These are phyloP conservation scores for Drosophila imparisetae DNA, from an alignment of 2,888 invertebrate species.

Conservation along the genomic window DNA sequence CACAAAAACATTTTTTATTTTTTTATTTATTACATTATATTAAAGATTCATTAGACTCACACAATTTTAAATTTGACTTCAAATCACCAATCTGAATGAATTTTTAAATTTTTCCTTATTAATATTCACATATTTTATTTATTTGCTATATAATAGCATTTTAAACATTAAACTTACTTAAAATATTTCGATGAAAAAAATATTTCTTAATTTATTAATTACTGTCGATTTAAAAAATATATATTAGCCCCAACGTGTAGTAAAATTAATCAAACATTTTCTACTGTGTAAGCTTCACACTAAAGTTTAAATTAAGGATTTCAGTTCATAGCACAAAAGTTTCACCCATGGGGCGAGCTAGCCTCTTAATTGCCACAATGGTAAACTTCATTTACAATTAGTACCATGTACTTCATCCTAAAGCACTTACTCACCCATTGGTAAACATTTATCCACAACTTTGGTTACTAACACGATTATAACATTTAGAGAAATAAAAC, in stretches of 20 bases:
- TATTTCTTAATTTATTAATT: background rate
- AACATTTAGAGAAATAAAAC: slow-evolving; percentile 70
- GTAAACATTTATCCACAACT: slow-evolving; percentile 76
- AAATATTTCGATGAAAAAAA: background rate
- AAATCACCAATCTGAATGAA: rapidly evolving
- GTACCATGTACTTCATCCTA: slow-evolving; percentile 57
- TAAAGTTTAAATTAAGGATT: slow-evolving; percentile 18
- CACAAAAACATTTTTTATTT: background rate
- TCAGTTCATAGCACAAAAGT: slow-evolving; percentile 11
- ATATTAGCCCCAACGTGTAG: background rate
- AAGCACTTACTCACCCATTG: slow-evolving; percentile 66
- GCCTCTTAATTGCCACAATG: slow-evolving; percentile 56
- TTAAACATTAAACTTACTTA: rapidly evolving
- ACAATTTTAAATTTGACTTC: background rate
- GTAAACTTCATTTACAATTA: slow-evolving; percentile 78
- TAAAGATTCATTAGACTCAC: background rate
- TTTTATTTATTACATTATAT: background rate
- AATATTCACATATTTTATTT: background rate
- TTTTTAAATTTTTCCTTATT: background rate
- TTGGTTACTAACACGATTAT: slow-evolving; percentile 74
- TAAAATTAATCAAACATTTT: background rate
- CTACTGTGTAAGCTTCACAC: slow-evolving; percentile 1
- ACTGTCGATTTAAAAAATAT: rapidly evolving
- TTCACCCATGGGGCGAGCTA: slow-evolving; percentile 14
- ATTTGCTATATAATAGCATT: background rate